These are phyloP conservation scores for Exaiptasia diaphana DNA, from an alignment of 64 coral and sea anemone genomes.

Conservation along the genomic window DNA sequence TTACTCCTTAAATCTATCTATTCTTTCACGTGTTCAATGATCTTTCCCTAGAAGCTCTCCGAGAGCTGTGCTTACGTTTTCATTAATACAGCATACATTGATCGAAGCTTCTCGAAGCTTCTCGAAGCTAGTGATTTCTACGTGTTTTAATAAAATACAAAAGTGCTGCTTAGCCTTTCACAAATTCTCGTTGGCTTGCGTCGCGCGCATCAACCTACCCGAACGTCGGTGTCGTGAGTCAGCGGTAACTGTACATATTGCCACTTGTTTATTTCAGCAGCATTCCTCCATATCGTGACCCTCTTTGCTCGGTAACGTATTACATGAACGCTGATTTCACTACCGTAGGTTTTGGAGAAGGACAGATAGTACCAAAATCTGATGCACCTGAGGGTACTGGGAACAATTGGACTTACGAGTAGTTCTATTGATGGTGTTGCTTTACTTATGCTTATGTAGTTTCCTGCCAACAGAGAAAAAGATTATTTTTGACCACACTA, in stretches of 20 bases:
- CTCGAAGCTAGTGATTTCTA: no score
- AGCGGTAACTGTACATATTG: not conserved
- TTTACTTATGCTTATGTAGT: not conserved
- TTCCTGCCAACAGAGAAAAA: not conserved
- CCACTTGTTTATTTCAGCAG: not conserved
- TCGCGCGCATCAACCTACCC: not conserved
- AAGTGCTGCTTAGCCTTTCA: no score
- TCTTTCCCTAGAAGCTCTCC: no score
- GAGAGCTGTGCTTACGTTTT: no score
- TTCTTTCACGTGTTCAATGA: no score
- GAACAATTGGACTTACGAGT: not conserved
- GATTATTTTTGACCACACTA: no score
- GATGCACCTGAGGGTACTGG: not conserved
- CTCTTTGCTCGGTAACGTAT: not conserved
- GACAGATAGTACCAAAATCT: slow-evolving; percentile 42
- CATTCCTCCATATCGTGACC: not conserved
- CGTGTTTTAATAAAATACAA: no score
- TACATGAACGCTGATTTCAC: not conserved
- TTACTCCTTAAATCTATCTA: no score
- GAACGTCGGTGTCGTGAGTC: not conserved
- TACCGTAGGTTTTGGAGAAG: not conserved
- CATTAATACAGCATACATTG: no score
- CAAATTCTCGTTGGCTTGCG: no score
- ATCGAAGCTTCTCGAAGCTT: no score
- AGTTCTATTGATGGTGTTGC: not conserved